phyloP scores from a whole-genome alignment of 2,113 vertebrate genomes.

The Chrysemys picta region DNA sequence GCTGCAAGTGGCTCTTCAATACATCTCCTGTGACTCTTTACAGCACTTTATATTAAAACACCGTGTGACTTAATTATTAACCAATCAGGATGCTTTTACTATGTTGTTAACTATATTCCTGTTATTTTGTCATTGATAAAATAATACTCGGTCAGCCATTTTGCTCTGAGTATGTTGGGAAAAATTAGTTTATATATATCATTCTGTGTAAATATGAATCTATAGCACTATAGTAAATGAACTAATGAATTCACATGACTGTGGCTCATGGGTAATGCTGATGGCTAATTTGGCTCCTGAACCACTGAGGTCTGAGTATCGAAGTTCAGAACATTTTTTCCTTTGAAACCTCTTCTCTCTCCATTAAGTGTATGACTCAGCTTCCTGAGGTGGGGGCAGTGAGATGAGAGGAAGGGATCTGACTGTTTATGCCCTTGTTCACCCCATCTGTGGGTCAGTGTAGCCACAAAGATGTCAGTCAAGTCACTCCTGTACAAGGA shows the following conservation, averaged over 20 bases:
- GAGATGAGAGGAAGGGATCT: background rate
- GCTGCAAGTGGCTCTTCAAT: too few species aligned
- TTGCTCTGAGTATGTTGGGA: too few species aligned
- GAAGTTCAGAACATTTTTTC: background rate
- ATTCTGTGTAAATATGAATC: background rate
- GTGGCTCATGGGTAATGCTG: too few species aligned
- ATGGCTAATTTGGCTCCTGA: background rate
- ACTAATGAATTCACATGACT: background rate
- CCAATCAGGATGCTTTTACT: too few species aligned
- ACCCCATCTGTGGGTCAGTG: too few species aligned
- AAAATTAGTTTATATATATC: too few species aligned
- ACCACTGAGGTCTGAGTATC: background rate
- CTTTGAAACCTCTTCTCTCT: background rate
- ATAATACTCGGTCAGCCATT: too few species aligned
- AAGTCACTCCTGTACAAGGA: background rate
- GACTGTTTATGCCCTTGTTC: background rate
- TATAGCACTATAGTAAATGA: background rate
- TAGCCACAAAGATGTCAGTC: background rate
- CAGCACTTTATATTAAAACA: too few species aligned
- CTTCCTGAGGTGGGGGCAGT: background rate
- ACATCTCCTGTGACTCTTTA: too few species aligned
- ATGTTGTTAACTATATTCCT: too few species aligned
- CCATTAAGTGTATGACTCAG: background rate
- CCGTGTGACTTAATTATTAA: too few species aligned
- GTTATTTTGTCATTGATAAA: too few species aligned